Base-by-base conservation (phyloP, 1,140 invertebrate species). In the Heliconius himera region DNA sequence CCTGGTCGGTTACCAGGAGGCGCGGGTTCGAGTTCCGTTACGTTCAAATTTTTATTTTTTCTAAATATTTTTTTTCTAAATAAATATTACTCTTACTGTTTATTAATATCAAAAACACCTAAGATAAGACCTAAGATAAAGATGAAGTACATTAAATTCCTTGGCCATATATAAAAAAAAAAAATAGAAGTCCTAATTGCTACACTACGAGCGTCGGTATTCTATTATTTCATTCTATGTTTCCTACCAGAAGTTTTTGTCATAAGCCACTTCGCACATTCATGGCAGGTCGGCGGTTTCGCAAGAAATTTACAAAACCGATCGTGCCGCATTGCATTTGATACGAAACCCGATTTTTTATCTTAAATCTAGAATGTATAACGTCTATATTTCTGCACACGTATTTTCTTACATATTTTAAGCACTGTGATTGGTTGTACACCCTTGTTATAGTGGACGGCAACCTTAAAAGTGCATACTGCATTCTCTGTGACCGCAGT, bases 391-490 rank as follows among this genome's bases (percentile, higher is more conserved):
- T 83, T 26, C 20, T 38, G 29, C 81, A 54, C 16, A 60, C 70
- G 6, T 70, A 54, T 70, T 73, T 46, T 5, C 18, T 36, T 18
- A 66, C 8, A 51, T 76, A 72, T 26, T 51, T 72, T 46, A 76
- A 26, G 74, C 72, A 60, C 8, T 51, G 70, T 72, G 73, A 51
- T 73, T 80, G 81, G 54, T 71, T 74, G 78, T 77, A 74, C 83
- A 83, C 82, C 78, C 81, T 86, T 84, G 80, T 88, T 81, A 84
- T 85, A 81, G 84, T 83, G 84, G 80, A 84, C 81, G 77, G 87
- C 78, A 91, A 81, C 91, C 91, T 90, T 93, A 91, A 91, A 91
- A 91, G 91, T 90, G 89, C 91, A 93, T 89, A 90, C 89, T 77
- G 87, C 89, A 91, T 92, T 92, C 88, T 90, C 82, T 56, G 80